A percentile compares a stretch with the other conserved stretches of the same genome.
These are phyloP conservation scores for Nycticorax nycticorax DNA, from an alignment of 2,113 vertebrate genomes.

Conservation along the genomic window DNA sequence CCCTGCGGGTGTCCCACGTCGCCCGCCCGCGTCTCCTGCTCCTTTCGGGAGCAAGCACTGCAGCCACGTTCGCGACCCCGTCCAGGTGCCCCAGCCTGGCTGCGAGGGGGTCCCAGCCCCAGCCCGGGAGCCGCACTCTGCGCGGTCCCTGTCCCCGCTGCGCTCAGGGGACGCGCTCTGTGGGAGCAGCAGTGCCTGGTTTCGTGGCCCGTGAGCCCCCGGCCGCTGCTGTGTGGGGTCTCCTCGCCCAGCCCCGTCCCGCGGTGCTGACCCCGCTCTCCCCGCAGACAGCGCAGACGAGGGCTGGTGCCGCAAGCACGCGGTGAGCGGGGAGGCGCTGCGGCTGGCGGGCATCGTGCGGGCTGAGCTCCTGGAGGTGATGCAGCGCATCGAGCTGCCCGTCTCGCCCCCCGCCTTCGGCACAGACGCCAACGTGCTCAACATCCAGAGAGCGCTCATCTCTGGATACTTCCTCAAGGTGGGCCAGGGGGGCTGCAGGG, in stretches of 20 bases:
- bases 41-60: not conserved
- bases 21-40: too few species aligned
- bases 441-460: conserved; percentile 91
- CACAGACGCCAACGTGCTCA: conserved; percentile 84
- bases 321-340: conserved; percentile 77
- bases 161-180: accelerated
- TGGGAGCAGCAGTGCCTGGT: not conserved
- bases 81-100: too few species aligned
- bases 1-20: accelerated
- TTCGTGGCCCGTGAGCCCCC: accelerated
- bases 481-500: accelerated
- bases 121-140: too few species aligned
- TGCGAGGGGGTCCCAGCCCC: accelerated
- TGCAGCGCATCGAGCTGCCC: conserved; percentile 92
- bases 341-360: conserved; percentile 84
- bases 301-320: conserved; percentile 87
- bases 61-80: accelerated
- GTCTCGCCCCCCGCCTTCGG: conserved; percentile 89
- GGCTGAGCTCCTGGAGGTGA: conserved; percentile 88
- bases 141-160: accelerated
- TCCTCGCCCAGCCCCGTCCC: not conserved
- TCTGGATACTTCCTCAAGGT: conserved; percentile 97
- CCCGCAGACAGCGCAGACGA: conserved; percentile 83
- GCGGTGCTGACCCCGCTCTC: not conserved
- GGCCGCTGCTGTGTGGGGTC: accelerated